Evolutionary conservation across 2,888 invertebrate genomes (phyloP), one percentile per base, ranked within the genome.

Genomic region (Amphipyra tragopoginis): DNA sequence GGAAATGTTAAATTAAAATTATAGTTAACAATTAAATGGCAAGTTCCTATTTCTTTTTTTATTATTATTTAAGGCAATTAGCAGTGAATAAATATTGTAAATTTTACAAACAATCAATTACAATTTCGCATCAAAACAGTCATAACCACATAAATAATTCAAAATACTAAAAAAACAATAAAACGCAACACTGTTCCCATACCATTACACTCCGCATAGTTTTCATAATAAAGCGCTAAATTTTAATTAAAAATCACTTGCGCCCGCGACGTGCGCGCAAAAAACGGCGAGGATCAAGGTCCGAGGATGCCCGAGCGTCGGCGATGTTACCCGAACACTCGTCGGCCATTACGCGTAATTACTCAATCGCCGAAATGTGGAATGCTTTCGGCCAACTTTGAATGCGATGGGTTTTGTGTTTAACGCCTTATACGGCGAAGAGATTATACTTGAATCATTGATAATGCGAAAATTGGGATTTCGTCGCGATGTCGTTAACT

Each of bases 161-260:
- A 65, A 72, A 56, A 47, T 47, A 39, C 10, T 38, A 61, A 14
- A 43, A 53, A 67, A 60, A 21, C 21, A 21, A 21, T 21, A 21
- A 21, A 21, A 55, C 33, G 33, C 36, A 69, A 44, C 39, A 33
- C 45, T 44, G 36, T 59, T 63, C 49, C 40, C 65, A 56, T 42
- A 68, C 74, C 71, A 68, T 81, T 78, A 77, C 72, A 70, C 60
- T 45, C 38, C 69, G 79, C 87, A 91, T 92, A 91, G 89, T 91
- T 91, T 89, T 87, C 86, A 84, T 89, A 92, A 90, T 90, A 90
- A 88, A 88, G 90, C 88, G 89, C 85, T 89, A 91, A 89, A 89
- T 86, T 91, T 91, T 93, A 92, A 93, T 93, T 93, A 90, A 90
- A 89, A 92, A 89, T 89, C 86, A 82, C 86, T 79, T 80, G 81